Percentiles rank a stretch among this genome's conserved stretches.
Evolutionary conservation across 2,888 invertebrate species (phyloP).

Genomic region (Dendrolimus houi): DNA sequence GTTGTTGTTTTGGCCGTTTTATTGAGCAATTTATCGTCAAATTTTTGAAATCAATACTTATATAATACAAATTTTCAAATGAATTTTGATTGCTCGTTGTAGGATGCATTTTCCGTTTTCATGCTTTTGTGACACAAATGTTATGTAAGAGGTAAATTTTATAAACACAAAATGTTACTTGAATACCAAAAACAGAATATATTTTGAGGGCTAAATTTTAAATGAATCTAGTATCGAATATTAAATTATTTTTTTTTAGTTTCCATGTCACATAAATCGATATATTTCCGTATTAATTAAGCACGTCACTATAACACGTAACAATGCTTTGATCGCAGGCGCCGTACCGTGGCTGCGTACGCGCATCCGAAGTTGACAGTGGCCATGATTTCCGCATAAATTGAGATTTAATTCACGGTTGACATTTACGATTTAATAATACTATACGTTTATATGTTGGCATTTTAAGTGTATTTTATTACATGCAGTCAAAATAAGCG

Average conservation of each 20-base stretch:
- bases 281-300: conserved; percentile 14
- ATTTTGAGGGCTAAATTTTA: no score
- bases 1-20: neutral
- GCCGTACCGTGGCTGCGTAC: conserved; percentile 41
- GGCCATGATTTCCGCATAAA: conserved; percentile 23
- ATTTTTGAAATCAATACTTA: no score
- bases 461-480: no score
- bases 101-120: neutral
- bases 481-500: no score
- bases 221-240: no score
- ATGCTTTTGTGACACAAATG: neutral
- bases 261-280: conserved; percentile 15
- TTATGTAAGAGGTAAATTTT: no score
- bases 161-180: no score
- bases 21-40: neutral
- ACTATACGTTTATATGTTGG: no score
- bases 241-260: no score
- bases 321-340: conserved; percentile 59
- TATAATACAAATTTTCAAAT: neutral
- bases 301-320: conserved; percentile 38
- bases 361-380: conserved; percentile 50
- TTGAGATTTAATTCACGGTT: neutral
- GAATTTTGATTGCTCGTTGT: neutral
- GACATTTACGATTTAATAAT: neutral
- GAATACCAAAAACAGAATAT: no score